phyloP scores from a whole-genome alignment of 2,888 invertebrate genomes.

The Heteromurus nitidus region DNA sequence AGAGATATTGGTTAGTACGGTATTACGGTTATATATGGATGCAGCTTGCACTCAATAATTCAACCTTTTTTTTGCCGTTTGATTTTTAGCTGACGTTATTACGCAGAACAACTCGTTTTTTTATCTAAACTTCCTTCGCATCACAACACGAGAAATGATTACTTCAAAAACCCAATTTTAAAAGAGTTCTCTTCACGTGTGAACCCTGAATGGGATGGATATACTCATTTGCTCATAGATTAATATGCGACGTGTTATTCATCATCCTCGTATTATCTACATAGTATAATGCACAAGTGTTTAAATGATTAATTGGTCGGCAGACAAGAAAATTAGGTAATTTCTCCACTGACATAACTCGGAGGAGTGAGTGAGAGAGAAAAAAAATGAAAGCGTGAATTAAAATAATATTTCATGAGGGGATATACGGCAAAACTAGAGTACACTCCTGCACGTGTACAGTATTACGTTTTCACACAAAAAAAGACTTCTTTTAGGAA shows the following conservation, averaged over 20 bases:
- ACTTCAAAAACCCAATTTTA: slow-evolving; percentile 17
- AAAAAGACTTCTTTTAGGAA: too few relatives aligned
- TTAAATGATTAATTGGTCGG: slow-evolving; percentile 55
- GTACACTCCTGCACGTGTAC: slow-evolving; percentile 17
- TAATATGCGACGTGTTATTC: slow-evolving; percentile 22
- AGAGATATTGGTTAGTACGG: slow-evolving; percentile 30
- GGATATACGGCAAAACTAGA: slow-evolving; percentile 40
- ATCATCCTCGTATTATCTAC: slow-evolving; percentile 5
- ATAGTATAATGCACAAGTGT: slow-evolving; percentile 3
- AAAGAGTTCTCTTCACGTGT: slow-evolving; percentile 1
- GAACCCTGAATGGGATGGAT: slow-evolving; percentile 22
- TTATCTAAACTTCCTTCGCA: neutral
- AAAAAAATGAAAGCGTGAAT: slow-evolving; percentile 64
- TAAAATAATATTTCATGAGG: slow-evolving; percentile 52
- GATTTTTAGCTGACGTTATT: too few relatives aligned
- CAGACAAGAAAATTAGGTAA: slow-evolving; percentile 55
- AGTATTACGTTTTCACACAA: too few relatives aligned
- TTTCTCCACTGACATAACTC: slow-evolving; percentile 53
- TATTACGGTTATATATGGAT: slow-evolving; percentile 11
- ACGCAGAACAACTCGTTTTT: neutral
- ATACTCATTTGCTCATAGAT: neutral
- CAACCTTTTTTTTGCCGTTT: neutral
- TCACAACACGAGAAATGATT: neutral
- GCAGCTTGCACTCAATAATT: neutral
- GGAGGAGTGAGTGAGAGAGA: too few relatives aligned